A percentile compares a stretch with the other conserved stretches of the same genome.
Evolutionary conservation across 2,797 vertebrate genomes (phyloP).

Genomic region (Acomys russatus): DNA sequence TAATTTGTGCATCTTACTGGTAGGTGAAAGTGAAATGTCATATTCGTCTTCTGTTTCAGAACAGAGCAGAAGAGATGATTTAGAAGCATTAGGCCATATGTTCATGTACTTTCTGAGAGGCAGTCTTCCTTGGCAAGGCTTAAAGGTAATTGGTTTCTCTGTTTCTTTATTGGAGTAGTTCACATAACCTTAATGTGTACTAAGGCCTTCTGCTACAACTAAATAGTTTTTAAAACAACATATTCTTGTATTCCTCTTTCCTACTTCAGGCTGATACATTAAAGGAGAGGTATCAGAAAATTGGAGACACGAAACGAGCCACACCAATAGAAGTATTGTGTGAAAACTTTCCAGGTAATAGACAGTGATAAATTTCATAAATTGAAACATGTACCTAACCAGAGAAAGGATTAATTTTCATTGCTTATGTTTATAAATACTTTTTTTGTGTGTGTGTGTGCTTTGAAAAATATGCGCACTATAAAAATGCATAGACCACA

Average conservation of each 20-base stretch:
- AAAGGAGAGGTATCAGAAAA: conserved; percentile 99
- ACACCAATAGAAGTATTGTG: conserved; percentile 99
- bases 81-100: conserved; percentile 99
- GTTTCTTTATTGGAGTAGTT: conserved; percentile 60
- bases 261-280: conserved; percentile 96
- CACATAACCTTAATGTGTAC: conserved; percentile 2
- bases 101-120: conserved; percentile 99
- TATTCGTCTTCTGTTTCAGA: conserved; percentile 89
- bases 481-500: neutral
- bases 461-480: neutral
- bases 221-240: conserved; percentile 51
- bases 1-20: conserved; percentile 16
- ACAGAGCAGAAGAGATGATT: conserved; percentile 99
- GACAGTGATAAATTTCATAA: neutral
- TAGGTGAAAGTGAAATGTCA: conserved; percentile 47
- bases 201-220: neutral
- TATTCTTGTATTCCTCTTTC: conserved; percentile 67
- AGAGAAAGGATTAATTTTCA: conserved; percentile 21
- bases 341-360: conserved; percentile 98
- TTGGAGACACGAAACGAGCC: conserved; percentile 98
- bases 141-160: conserved; percentile 92
- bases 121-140: conserved; percentile 99
- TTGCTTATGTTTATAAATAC: conserved; percentile 54
- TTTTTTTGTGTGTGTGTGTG: conserved; percentile 1
- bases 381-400: neutral